phyloP scores from a whole-genome alignment of 2,888 invertebrate genomes.

The Nezara viridula region DNA sequence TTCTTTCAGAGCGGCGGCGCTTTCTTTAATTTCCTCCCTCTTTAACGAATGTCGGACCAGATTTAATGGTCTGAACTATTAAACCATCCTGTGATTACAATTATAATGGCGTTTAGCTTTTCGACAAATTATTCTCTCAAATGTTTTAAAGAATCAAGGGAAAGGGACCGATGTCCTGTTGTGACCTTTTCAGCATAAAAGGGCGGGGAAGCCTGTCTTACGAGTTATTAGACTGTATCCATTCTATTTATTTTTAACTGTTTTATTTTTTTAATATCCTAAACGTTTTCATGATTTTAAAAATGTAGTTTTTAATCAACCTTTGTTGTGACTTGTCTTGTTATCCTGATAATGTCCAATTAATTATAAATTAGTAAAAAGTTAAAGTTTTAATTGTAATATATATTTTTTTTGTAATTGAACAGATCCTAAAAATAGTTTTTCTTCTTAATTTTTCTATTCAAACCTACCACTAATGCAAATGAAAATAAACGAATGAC shows the following conservation, averaged over 20 bases:
- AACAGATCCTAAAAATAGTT: too few species aligned
- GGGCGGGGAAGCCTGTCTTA: not conserved
- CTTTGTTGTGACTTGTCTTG: too few species aligned
- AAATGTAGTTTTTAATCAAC: not conserved
- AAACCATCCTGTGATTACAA: not conserved
- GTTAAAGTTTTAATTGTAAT: too few species aligned
- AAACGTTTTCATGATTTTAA: not conserved
- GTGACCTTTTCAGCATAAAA: slow-evolving; percentile 5
- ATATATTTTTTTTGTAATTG: too few species aligned
- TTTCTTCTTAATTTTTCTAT: too few species aligned
- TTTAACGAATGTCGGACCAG: not conserved
- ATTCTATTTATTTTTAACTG: not conserved
- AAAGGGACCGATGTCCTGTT: not conserved
- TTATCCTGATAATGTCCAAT: too few species aligned
- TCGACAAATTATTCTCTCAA: not conserved
- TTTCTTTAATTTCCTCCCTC: not conserved
- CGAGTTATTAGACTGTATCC: not conserved
- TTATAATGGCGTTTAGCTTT: not conserved
- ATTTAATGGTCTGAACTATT: not conserved
- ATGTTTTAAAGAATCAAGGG: not conserved
- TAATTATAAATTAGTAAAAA: too few species aligned
- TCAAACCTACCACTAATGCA: too few species aligned
- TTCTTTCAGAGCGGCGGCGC: slow-evolving; percentile 12
- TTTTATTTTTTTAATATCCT: not conserved
- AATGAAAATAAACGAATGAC: too few species aligned